Percentiles rank a stretch among this genome's conserved stretches.
Evolutionary conservation across 2,797 vertebrate genomes (phyloP).

Genomic region (Tauraco hartlaubi): DNA sequence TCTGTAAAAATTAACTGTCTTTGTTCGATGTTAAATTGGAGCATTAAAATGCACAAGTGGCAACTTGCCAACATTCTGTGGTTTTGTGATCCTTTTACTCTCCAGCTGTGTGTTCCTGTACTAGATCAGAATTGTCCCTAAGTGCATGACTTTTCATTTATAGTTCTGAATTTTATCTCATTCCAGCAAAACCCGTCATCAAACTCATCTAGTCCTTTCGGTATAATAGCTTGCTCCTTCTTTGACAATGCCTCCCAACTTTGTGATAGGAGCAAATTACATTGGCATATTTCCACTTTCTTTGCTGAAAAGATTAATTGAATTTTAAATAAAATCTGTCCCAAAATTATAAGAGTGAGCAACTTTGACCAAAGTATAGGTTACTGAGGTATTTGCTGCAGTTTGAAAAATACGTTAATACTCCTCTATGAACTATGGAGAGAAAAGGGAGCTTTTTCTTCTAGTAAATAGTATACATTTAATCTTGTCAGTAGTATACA

Average conservation of each 20-base stretch:
- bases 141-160: constrained; percentile 42
- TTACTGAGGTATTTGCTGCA: neutral
- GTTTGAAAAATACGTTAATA: neutral
- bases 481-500: neutral
- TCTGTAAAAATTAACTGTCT: neutral
- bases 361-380: neutral
- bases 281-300: neutral
- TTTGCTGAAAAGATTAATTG: constrained; percentile 2
- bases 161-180: constrained; percentile 10
- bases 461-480: neutral
- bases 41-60: constrained; percentile 19
- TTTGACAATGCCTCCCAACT: constrained; percentile 16
- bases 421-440: neutral
- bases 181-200: constrained; percentile 21
- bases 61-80: neutral
- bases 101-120: constrained; percentile 3
- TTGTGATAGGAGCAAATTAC: constrained; percentile 31
- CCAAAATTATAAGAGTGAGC: neutral
- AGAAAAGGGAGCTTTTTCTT: neutral
- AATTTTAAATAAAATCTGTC: constrained; percentile 4
- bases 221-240: neutral
- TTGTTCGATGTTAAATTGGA: neutral
- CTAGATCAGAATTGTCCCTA: neutral
- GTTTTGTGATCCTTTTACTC: constrained; percentile 10
- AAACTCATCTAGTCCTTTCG: neutral